A percentile compares a stretch with the other conserved stretches of the same genome.
These are phyloP conservation scores for Hippocampus comes DNA, from an alignment of 2,113 vertebrate genomes.

Conservation along the genomic window DNA sequence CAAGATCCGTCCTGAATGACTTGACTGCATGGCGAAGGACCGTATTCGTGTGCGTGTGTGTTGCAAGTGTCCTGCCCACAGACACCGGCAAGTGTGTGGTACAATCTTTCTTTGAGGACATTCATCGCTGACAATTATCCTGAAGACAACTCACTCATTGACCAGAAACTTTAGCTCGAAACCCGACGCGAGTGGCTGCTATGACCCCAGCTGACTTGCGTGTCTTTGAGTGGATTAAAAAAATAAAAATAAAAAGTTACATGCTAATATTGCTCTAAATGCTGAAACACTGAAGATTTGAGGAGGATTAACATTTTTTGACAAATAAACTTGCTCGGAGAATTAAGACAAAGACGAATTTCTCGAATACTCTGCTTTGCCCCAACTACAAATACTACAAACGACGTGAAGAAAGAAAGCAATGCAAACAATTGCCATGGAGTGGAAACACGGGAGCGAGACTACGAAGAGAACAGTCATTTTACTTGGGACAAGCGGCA, in stretches of 20 bases:
- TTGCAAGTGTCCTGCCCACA: constrained; percentile 18
- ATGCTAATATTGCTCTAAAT: not conserved
- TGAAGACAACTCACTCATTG: not conserved
- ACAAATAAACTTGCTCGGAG: not conserved
- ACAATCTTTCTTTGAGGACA: constrained; percentile 27
- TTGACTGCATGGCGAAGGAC: constrained; percentile 21
- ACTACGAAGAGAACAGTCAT: not conserved
- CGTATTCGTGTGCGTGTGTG: constrained; percentile 15
- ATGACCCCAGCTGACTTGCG: not conserved
- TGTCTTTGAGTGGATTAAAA: not conserved
- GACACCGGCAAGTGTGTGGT: constrained; percentile 36
- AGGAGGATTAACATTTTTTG: not conserved
- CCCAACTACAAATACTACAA: not conserved
- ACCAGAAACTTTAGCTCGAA: not conserved
- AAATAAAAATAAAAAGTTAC: not conserved
- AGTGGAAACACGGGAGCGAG: not conserved
- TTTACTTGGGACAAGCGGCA: not conserved
- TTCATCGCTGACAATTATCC: constrained; percentile 14
- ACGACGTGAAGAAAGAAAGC: not conserved
- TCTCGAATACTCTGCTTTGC: not conserved
- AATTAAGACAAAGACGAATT: too few species aligned
- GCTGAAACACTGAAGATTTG: not conserved
- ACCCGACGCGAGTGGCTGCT: not conserved
- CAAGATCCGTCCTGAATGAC: not conserved
- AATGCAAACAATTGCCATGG: not conserved